Conservation (phyloP, 2,888 invertebrate species). For the Maniola hyperantus region DNA sequence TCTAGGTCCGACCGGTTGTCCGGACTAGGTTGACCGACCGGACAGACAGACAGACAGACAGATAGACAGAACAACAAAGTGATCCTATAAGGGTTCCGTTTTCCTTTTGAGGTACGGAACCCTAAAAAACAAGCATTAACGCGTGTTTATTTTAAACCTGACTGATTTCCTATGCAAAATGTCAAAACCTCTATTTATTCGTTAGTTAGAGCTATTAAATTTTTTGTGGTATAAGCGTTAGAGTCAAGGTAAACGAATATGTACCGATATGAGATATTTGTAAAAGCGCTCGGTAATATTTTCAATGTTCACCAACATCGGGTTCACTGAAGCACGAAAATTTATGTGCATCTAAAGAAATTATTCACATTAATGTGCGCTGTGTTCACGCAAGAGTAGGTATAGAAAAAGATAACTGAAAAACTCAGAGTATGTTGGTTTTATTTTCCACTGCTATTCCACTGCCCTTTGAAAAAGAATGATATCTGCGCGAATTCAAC, state of each 20-base stretch:
- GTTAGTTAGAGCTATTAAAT: too few relatives aligned
- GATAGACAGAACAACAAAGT: too few relatives aligned
- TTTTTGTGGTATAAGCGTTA: too few relatives aligned
- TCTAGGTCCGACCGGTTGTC: too few relatives aligned
- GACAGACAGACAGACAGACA: too few relatives aligned
- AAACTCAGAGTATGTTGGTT: neutral
- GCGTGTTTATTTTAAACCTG: too few relatives aligned
- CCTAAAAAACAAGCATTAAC: too few relatives aligned
- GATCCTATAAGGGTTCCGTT: too few relatives aligned
- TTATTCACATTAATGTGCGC: constrained; percentile 18
- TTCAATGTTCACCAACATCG: constrained; percentile 12
- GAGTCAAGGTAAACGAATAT: neutral
- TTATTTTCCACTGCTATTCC: neutral
- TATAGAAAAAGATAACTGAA: constrained; percentile 3
- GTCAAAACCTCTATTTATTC: too few relatives aligned
- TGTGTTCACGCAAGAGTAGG: constrained; percentile 7
- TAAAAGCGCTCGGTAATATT: constrained; percentile 9
- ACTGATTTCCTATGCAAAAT: too few relatives aligned
- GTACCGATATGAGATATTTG: neutral
- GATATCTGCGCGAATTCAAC: neutral
- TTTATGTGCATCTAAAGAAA: constrained; percentile 27
- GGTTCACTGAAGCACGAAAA: constrained; percentile 12
- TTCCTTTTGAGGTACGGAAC: too few relatives aligned
- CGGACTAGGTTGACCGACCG: too few relatives aligned
- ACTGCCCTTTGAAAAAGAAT: neutral